phyloP scores from a whole-genome alignment of 2,797 vertebrate species.

The Erethizon dorsatum region DNA sequence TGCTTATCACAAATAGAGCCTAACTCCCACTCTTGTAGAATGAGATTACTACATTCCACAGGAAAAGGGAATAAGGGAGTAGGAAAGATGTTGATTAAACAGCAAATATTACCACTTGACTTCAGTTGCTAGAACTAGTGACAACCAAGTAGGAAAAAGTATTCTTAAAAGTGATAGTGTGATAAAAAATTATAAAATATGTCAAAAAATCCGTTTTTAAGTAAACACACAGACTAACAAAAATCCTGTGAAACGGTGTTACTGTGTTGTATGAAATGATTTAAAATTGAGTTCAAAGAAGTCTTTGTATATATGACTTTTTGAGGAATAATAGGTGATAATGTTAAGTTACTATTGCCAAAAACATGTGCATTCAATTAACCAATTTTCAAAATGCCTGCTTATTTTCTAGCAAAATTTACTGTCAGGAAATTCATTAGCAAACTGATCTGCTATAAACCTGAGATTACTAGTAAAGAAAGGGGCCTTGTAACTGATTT shows the following conservation, averaged over 20 bases:
- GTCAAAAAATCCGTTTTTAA: not conserved
- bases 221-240: not conserved
- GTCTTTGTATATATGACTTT: not conserved
- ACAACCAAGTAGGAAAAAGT: not conserved
- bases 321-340: not conserved
- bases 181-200: not conserved
- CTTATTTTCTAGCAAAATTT: conserved; percentile 21
- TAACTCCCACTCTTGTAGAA: not conserved
- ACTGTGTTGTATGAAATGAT: not conserved
- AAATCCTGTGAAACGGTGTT: not conserved
- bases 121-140: not conserved
- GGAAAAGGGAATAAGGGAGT: not conserved
- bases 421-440: not conserved
- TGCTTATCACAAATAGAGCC: not conserved
- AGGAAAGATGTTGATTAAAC: not conserved
- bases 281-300: not conserved
- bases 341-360: not conserved
- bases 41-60: not conserved
- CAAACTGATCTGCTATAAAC: not conserved
- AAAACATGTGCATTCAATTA: not conserved
- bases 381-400: not conserved
- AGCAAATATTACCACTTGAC: not conserved
- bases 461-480: not conserved
- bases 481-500: not conserved
- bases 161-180: not conserved